Base-by-base conservation (phyloP, 2,113 vertebrate genomes). In the Oreamnos americanus region DNA sequence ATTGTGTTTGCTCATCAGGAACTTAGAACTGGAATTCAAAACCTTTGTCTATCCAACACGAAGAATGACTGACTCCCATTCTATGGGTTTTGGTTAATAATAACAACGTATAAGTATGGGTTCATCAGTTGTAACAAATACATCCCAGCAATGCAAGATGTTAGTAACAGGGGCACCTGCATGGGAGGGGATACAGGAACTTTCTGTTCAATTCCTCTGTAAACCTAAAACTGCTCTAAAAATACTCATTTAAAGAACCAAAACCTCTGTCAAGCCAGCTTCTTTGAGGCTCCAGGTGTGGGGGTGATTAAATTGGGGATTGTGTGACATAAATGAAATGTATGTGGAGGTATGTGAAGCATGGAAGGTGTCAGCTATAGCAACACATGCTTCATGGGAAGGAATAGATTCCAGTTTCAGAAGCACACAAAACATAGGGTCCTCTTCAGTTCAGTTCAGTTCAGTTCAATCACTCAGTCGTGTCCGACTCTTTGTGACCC, bases 381-480 rank as follows among this genome's bases (percentile, higher is more conserved):
- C 23, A 26, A 21, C 5, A 19, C 0, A 1, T 0, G 1, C 33
- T 71, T 79, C 0, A 1, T 21, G 45, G 26, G 53, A 39, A 49
- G 43, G 82, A 82, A 33, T 7, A 36, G n/a, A 30, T 19, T 4
- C 43, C 16, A 36, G 14, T 28, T 78, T 47, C 36, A 25, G 58
- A 57, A 17, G n/a, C 33, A 47, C 36, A 15, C 14, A 64, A n/a
- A 21, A 58, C 0, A 19, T 11, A 12, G n/a, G n/a, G 39, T 43
- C 55, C 33, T 84, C 28, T 60, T 84, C 58, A 15, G 60, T 15
- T 64, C 28, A 62, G 58, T 57, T 21, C 53, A 55, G 53, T 55
- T 55, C 17, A 57, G 57, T 16, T 62, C 60, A 62, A 14, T 62
- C 30, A 0, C 62, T 64, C 30, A n/a, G 30, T 64, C 30, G 0